Evolutionary conservation across 2,888 invertebrate species (phyloP).

Genomic region (Bugula neritina): DNA sequence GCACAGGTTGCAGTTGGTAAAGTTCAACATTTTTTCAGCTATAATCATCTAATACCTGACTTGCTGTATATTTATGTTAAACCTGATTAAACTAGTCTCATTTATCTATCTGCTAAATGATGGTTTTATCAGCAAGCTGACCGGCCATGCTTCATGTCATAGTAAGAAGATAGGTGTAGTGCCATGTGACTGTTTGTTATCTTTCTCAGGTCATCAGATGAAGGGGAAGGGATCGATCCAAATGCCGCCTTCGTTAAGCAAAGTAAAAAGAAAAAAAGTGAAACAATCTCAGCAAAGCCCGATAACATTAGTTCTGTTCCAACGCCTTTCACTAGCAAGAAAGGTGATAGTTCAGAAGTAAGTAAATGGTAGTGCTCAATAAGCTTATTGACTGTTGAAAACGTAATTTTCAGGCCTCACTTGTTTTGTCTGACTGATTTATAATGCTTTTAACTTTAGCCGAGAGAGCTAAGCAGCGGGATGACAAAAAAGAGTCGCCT

Average conservation of each 20-base stretch:
- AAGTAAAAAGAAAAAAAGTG: constrained; percentile 49
- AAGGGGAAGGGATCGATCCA: constrained; percentile 42
- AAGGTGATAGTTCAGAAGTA: constrained; percentile 1
- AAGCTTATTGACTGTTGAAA: too few relatives aligned
- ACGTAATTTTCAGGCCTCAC: too few relatives aligned
- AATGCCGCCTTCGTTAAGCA: constrained; percentile 50
- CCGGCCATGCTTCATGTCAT: too few relatives aligned
- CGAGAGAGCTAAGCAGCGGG: background rate
- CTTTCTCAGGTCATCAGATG: constrained; percentile 10
- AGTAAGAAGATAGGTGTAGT: too few relatives aligned
- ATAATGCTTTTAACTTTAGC: background rate
- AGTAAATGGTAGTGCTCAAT: background rate
- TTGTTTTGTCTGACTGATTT: too few relatives aligned
- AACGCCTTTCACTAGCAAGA: background rate
- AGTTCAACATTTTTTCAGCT: too few relatives aligned
- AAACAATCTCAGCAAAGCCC: constrained; percentile 30
- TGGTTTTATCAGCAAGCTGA: too few relatives aligned
- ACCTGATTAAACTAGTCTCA: too few relatives aligned
- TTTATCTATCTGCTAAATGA: too few relatives aligned
- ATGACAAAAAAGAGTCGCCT: constrained; percentile 41
- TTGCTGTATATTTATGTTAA: too few relatives aligned
- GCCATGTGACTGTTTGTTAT: background rate
- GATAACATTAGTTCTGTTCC: constrained; percentile 31
- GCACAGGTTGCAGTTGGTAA: too few relatives aligned
- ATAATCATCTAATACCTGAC: too few relatives aligned